phyloP scores from a whole-genome alignment of 2,888 invertebrate genomes.

The Mycogona germanica region DNA sequence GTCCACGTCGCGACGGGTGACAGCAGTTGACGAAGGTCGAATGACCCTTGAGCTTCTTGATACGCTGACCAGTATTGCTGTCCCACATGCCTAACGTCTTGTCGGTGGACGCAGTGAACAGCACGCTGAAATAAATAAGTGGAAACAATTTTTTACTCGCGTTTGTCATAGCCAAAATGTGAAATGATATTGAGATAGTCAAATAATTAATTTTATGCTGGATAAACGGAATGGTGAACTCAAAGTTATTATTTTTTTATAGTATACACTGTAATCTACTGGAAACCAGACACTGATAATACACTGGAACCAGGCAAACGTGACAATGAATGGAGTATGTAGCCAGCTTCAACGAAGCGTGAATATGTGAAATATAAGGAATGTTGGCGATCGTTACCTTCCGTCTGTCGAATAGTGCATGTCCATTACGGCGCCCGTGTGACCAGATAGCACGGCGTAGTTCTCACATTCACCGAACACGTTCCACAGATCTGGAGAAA shows the following conservation, averaged over 20 bases:
- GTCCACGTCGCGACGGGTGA: slow-evolving; percentile 63
- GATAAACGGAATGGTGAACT: too few relatives aligned
- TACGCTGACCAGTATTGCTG: slow-evolving; percentile 67
- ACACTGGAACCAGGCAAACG: neutral
- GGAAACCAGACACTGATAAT: neutral
- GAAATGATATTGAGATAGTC: too few relatives aligned
- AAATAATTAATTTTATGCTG: too few relatives aligned
- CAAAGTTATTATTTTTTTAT: too few relatives aligned
- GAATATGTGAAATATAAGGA: neutral
- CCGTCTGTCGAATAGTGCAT: slow-evolving; percentile 39
- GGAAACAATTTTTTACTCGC: too few relatives aligned
- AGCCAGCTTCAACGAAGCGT: neutral
- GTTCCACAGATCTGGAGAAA: slow-evolving; percentile 61
- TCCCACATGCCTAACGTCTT: slow-evolving; percentile 94
- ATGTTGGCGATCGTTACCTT: slow-evolving; percentile 24
- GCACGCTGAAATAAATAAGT: slow-evolving; percentile 41
- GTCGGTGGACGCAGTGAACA: slow-evolving; percentile 89
- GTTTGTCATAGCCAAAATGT: too few relatives aligned
- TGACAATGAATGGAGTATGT: neutral
- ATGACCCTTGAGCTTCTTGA: slow-evolving; percentile 74
- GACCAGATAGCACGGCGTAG: slow-evolving; percentile 79
- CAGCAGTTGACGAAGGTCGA: slow-evolving; percentile 47
- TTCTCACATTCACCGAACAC: slow-evolving; percentile 98
- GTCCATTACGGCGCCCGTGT: slow-evolving; percentile 92
- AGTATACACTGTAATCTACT: neutral